phyloP scores from a whole-genome alignment of 1,140 invertebrate species.

The Trachymyrmex cornetzi region DNA sequence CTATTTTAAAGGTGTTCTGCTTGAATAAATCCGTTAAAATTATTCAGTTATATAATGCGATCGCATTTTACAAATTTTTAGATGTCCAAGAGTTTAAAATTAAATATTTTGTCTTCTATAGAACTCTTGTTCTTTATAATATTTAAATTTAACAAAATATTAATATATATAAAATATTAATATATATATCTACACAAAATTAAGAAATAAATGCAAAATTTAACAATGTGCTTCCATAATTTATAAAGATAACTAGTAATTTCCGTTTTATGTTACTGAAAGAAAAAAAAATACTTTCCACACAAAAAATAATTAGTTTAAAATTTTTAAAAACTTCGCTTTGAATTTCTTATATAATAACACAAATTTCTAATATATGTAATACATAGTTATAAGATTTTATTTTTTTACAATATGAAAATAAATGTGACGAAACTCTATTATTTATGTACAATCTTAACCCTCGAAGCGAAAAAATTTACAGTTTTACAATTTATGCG shows the following conservation, averaged over 20 bases:
- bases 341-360: too few relatives aligned
- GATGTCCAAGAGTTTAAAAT: not conserved
- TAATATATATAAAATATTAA: not conserved
- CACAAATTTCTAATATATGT: too few relatives aligned
- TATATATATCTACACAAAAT: not conserved
- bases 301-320: too few relatives aligned
- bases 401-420: too few relatives aligned
- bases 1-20: not conserved
- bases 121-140: not conserved
- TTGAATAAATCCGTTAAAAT: not conserved
- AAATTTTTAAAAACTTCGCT: too few relatives aligned
- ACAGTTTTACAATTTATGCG: too few relatives aligned
- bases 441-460: too few relatives aligned
- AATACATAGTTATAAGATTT: too few relatives aligned
- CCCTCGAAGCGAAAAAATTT: too few relatives aligned
- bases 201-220: not conserved
- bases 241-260: not conserved
- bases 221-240: not conserved
- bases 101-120: not conserved
- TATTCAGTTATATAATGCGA: not conserved
- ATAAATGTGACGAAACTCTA: too few relatives aligned
- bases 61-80: not conserved
- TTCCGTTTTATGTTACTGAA: not conserved
- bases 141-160: not conserved
- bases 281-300: too few relatives aligned